Conservation (phyloP, 1,140 invertebrate species). For the Panagrolaimus sp. region DNA sequence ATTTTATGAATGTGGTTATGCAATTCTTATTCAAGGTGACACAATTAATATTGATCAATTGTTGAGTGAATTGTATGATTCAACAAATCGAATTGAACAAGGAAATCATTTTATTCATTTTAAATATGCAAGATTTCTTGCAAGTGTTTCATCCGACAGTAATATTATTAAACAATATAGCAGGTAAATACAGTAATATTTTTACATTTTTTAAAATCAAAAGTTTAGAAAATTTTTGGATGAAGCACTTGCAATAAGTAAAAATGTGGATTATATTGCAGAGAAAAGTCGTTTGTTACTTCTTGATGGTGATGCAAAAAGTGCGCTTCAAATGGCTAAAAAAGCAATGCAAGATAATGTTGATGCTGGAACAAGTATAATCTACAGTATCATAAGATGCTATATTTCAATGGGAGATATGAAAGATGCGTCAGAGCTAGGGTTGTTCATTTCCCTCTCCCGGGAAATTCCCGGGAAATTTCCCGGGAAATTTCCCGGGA, state of each 20-base stretch:
- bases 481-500: too few species aligned
- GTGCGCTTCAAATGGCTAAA: conserved; percentile 39
- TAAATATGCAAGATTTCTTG: conserved; percentile 24
- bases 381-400: conserved; percentile 36
- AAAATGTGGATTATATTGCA: conserved; percentile 22
- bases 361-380: conserved; percentile 9
- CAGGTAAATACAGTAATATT: conserved; percentile 19
- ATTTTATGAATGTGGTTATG: conserved; percentile 36
- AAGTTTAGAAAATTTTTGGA: conserved; percentile 29
- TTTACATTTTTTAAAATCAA: too few species aligned
- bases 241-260: conserved; percentile 23
- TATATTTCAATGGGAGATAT: conserved; percentile 32
- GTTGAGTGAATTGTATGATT: conserved; percentile 33
- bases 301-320: conserved; percentile 27
- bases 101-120: conserved; percentile 22
- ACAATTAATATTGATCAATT: conserved; percentile 17
- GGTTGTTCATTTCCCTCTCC: too few species aligned
- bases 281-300: conserved; percentile 33
- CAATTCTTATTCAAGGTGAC: conserved; percentile 29
- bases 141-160: conserved; percentile 32
- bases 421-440: conserved; percentile 36
- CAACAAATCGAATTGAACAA: conserved; percentile 27
- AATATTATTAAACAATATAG: conserved; percentile 26
- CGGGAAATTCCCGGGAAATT: too few species aligned
- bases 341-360: conserved; percentile 29